Evolutionary conservation across 2,888 invertebrate species (phyloP), one percentile per base, ranked within the genome.

Genomic region (Rosalia funebris): DNA sequence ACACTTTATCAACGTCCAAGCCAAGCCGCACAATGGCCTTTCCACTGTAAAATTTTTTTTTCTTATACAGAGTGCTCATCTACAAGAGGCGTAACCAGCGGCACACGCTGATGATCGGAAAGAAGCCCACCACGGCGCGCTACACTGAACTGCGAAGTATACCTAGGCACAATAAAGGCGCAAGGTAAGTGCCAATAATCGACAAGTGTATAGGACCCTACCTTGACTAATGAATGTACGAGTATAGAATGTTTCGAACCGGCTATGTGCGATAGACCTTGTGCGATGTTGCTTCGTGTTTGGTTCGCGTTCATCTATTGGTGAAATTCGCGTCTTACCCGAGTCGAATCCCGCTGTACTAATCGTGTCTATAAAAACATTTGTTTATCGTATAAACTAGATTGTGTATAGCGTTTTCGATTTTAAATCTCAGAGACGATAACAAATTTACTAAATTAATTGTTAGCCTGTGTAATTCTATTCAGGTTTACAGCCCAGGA

Each of bases 71-170:
- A 73, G 74, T 79, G 31, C 75, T 75, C 56, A 76, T 81, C 67
- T 81, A 80, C 71, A 79, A 76, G 68, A 76, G 73, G 57, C 73
- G 78, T 37, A 74, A 63, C 55, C 75, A 71, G 50, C 71, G 73
- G 60, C 73, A 70, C 16, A 54, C 70, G 25, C 62, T 67, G 37
- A 63, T 71, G 57, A 60, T 69, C n/a, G 65, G 63, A 41, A 71
- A 71, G 47, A 74, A 71, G 53, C 75, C 78, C 15, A 73, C 76
- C 0, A 76, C 75, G 41, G 72, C 74, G 46, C 75, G 73, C 45
- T 81, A 81, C 66, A 79, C 79, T 15, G 79, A 81, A 70, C 71
- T 81, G 37, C 71, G 71, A 63, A 77, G 74, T 69, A 77, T 79
- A 54, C 48, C 70, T n/a, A 65, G 63, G 32, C 63, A 66, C 42